A percentile compares a stretch with the other conserved stretches of the same genome.
phyloP scores from a whole-genome alignment of 2,797 vertebrate genomes.

The Brachymystax lenok region DNA sequence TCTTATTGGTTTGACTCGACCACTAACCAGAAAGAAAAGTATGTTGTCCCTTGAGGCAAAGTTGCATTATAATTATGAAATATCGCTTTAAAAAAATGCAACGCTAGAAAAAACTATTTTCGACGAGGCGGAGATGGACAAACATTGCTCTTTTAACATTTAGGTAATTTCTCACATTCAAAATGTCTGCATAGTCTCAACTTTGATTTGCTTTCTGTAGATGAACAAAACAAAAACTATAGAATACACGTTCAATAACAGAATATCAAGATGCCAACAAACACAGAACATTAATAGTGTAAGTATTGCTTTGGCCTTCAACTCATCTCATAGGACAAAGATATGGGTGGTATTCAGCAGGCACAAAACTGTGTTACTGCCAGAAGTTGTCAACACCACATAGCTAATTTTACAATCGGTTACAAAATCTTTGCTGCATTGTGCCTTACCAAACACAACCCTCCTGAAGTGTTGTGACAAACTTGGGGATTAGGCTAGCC shows the following conservation, averaged over 20 bases:
- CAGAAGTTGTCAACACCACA: neutral
- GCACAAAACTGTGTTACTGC: neutral
- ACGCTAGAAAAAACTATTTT: slow-evolving; percentile 65
- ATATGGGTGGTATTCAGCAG: neutral
- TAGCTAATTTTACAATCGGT: neutral
- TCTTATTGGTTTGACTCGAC: slow-evolving; percentile 17
- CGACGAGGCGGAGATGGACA: slow-evolving; percentile 21
- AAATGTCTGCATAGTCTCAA: slow-evolving; percentile 77
- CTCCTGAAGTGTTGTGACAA: neutral
- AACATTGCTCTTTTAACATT: slow-evolving; percentile 40
- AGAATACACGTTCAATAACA: slow-evolving; percentile 36
- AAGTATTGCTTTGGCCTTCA: slow-evolving; percentile 4
- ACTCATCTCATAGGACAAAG: neutral
- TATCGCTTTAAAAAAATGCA: slow-evolving; percentile 52
- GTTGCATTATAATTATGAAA: slow-evolving; percentile 26
- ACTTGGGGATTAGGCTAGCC: neutral
- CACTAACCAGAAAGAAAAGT: slow-evolving; percentile 24
- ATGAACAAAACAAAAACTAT: slow-evolving; percentile 46
- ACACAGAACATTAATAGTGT: slow-evolving; percentile 10
- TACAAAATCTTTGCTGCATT: neutral
- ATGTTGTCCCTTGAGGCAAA: neutral
- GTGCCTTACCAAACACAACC: neutral
- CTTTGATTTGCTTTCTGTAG: slow-evolving; percentile 53
- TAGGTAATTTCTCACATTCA: slow-evolving; percentile 69
- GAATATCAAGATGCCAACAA: slow-evolving; percentile 21